A percentile compares a stretch with the other conserved stretches of the same genome.
phyloP scores from a whole-genome alignment of 2,113 vertebrate species.

The Illadopsis cleaveri region DNA sequence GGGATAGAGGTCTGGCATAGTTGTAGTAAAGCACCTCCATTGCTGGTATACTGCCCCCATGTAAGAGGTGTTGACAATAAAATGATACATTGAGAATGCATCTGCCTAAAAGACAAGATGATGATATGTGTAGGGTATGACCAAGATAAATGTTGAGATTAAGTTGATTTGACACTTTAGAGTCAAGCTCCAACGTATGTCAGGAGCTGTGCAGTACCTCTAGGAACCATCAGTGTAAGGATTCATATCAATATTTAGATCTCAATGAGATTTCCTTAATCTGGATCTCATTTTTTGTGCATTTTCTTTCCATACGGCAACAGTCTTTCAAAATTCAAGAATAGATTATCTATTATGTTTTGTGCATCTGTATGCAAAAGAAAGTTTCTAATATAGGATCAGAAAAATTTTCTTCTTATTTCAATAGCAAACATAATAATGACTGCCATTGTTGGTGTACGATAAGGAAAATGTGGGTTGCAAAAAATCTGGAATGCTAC shows the following conservation, averaged over 20 bases:
- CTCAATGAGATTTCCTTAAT: not conserved
- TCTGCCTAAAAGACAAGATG: not conserved
- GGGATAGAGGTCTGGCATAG: not conserved
- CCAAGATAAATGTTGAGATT: not conserved
- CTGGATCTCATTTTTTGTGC: not conserved
- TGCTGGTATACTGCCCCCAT: not conserved
- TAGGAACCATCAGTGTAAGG: not conserved
- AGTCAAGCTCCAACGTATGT: not conserved
- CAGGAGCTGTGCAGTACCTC: not conserved
- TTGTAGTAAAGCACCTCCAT: not conserved
- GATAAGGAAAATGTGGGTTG: not conserved
- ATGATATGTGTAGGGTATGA: not conserved
- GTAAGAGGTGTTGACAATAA: not conserved
- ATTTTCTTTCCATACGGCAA: not conserved
- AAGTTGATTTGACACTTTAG: not conserved
- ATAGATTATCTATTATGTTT: not conserved
- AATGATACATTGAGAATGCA: not conserved
- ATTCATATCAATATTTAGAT: not conserved
- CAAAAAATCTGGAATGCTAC: conserved; percentile 14
- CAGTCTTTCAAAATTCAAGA: not conserved
- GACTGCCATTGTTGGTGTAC: not conserved
- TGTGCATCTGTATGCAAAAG: not conserved
- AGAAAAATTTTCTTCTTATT: not conserved
- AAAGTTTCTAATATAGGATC: not conserved
- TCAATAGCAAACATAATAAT: not conserved